A percentile compares a stretch with the other conserved stretches of the same genome.
Evolutionary conservation across 2,113 vertebrate species (phyloP).

Genomic region (Hemiscyllium ocellatum): DNA sequence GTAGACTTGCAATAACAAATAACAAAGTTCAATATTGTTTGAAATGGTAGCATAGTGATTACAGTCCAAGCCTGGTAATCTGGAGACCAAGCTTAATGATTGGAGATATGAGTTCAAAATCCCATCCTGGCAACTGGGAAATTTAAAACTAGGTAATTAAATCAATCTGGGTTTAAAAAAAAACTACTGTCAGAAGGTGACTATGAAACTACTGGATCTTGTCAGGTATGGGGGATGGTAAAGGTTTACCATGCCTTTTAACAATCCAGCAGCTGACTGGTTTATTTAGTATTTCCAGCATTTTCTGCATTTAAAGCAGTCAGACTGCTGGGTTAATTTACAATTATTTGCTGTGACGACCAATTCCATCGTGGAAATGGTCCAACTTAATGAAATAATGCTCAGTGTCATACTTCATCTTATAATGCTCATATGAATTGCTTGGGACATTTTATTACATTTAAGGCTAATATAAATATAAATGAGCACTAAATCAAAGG

Average conservation of each 20-base stretch:
- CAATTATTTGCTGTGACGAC: neutral
- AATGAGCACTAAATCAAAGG: no score
- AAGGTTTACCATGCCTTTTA: neutral
- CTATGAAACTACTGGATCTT: neutral
- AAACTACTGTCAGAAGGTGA: neutral
- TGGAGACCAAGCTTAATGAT: neutral
- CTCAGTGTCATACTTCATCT: neutral
- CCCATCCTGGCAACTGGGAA: neutral
- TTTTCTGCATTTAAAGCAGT: neutral
- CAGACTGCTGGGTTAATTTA: neutral
- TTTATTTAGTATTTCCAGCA: neutral
- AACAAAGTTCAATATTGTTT: neutral
- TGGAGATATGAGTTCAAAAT: neutral
- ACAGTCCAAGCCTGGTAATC: neutral
- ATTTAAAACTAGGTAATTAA: neutral
- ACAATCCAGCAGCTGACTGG: neutral
- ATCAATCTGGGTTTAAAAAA: neutral
- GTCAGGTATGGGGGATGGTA: neutral
- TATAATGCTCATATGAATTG: no score
- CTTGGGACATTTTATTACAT: no score
- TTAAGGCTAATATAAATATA: no score
- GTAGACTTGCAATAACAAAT: neutral
- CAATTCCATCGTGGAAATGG: neutral
- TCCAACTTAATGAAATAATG: neutral
- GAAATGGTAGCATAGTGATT: neutral